Evolutionary conservation across 2,888 invertebrate genomes (phyloP).

Genomic region (Lissocephala sabroskyi): DNA sequence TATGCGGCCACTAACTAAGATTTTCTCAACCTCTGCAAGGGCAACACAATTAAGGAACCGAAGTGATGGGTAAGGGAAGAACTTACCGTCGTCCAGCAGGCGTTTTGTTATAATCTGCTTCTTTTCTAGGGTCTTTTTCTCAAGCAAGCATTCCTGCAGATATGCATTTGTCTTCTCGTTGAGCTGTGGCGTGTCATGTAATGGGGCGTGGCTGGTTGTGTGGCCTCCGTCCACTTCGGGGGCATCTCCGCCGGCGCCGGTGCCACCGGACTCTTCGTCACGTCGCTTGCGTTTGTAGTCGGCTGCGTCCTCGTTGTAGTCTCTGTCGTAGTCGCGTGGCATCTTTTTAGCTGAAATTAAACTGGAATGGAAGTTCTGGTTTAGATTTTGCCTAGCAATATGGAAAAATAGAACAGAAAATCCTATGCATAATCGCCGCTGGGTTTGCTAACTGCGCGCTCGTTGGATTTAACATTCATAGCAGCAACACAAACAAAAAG

Average conservation of each 20-base stretch:
- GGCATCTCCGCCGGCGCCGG: conserved; percentile 43
- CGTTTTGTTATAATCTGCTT: conserved; percentile 80
- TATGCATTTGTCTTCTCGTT: conserved; percentile 84
- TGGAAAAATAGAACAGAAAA: too few relatives aligned
- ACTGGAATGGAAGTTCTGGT: too few relatives aligned
- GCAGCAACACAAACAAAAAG: too few relatives aligned
- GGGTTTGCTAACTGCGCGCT: too few relatives aligned
- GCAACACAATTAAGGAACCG: not conserved
- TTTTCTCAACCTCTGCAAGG: conserved; percentile 76
- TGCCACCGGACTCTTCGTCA: conserved; percentile 56
- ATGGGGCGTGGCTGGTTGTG: conserved; percentile 47
- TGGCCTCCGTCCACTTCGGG: conserved; percentile 51
- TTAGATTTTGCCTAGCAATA: too few relatives aligned
- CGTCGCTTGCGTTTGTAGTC: conserved; percentile 70
- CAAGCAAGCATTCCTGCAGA: conserved; percentile 81
- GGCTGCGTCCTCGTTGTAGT: conserved; percentile 68
- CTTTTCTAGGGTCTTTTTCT: conserved; percentile 79
- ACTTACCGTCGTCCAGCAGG: conserved; percentile 82
- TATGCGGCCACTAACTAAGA: conserved; percentile 85
- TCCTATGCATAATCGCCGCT: too few relatives aligned
- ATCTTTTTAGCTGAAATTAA: too few relatives aligned
- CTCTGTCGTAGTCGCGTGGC: conserved; percentile 71
- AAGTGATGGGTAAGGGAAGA: not conserved
- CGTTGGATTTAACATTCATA: too few relatives aligned
- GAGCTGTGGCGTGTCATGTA: conserved; percentile 72